A percentile compares a stretch with the other conserved stretches of the same genome.
Evolutionary conservation across 2,113 vertebrate species (phyloP).

Genomic region (Grantiella picta): DNA sequence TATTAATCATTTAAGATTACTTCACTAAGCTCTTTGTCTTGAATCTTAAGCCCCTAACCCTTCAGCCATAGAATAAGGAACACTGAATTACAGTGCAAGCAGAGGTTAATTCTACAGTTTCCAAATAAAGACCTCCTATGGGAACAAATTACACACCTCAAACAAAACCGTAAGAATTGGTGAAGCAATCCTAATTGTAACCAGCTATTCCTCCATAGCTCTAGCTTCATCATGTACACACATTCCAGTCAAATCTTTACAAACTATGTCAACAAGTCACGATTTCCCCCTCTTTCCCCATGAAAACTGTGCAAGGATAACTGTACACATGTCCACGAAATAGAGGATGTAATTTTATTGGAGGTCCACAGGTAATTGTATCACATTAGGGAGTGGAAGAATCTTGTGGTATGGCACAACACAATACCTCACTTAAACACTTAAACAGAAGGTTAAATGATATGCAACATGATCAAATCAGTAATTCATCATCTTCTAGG

Average conservation of each 20-base stretch:
- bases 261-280: background rate
- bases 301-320: conserved; percentile 53
- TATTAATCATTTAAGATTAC: background rate
- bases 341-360: conserved; percentile 82
- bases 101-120: background rate
- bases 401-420: conserved; percentile 70
- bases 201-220: background rate
- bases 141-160: background rate
- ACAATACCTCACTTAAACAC: conserved; percentile 73
- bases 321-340: conserved; percentile 28
- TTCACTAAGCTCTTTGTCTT: background rate
- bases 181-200: background rate
- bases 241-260: background rate
- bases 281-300: background rate
- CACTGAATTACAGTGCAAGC: background rate
- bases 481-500: conserved; percentile 64
- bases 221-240: background rate
- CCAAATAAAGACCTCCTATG: background rate
- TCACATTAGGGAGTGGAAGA: conserved; percentile 72
- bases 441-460: conserved; percentile 73
- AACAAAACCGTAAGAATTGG: background rate
- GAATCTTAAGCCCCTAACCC: background rate
- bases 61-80: background rate
- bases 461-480: conserved; percentile 68
- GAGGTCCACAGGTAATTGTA: conserved; percentile 81